These are phyloP conservation scores for Vultur gryphus DNA, from an alignment of 2,797 vertebrate species.

Conservation along the genomic window DNA sequence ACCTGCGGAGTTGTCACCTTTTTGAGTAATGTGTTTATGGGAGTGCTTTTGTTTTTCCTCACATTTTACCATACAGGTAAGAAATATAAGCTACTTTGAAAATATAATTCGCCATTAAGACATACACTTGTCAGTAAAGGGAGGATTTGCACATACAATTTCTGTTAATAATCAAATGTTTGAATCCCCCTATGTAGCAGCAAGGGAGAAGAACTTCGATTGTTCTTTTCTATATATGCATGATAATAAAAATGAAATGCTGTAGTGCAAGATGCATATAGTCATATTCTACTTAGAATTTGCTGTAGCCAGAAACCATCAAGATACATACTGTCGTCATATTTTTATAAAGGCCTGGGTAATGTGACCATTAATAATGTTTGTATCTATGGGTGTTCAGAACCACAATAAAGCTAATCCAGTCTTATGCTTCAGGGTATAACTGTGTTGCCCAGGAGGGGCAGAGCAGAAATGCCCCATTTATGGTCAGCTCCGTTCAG, in stretches of 20 bases:
- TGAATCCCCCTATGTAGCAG: neutral
- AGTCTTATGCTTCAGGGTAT: neutral
- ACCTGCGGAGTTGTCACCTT: slow-evolving; percentile 97
- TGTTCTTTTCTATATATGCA: neutral
- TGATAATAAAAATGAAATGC: neutral
- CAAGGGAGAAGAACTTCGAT: neutral
- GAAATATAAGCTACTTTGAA: slow-evolving; percentile 20
- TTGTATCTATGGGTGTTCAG: neutral
- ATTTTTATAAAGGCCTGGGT: neutral
- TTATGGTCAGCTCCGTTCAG: neutral
- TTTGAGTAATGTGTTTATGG: slow-evolving; percentile 92
- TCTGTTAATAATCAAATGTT: neutral
- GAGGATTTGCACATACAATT: neutral
- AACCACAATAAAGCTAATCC: neutral
- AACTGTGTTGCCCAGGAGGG: neutral
- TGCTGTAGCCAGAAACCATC: neutral
- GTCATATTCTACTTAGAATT: neutral
- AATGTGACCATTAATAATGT: neutral
- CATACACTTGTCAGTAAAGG: neutral
- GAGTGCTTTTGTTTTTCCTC: slow-evolving; percentile 92
- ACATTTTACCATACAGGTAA: slow-evolving; percentile 94
- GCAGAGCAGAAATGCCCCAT: neutral
- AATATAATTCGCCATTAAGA: neutral
- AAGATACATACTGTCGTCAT: neutral
- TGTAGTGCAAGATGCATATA: neutral